Evolutionary conservation across 2,797 vertebrate species (phyloP).

Genomic region (Glyptemys insculpta): DNA sequence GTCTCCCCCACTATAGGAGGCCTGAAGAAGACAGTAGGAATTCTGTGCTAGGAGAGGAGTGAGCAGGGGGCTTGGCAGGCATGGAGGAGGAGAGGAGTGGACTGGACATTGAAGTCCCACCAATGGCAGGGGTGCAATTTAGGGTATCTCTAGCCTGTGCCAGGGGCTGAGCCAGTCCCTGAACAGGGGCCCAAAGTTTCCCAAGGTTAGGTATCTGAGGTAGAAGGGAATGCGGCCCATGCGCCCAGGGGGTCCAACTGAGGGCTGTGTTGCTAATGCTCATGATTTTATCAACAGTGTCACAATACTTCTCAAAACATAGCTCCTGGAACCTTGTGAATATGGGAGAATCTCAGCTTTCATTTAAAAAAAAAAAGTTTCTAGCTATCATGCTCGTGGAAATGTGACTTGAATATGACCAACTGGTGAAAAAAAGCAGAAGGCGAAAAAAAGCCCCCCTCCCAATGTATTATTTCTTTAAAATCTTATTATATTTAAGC

Average conservation of each 20-base stretch:
- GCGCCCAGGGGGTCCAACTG: not conserved
- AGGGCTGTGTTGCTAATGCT: not conserved
- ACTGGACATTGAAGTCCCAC: not conserved
- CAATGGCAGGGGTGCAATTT: not conserved
- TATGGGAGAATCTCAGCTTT: not conserved
- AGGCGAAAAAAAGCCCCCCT: not conserved
- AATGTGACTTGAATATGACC: conserved; percentile 2
- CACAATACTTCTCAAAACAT: not conserved
- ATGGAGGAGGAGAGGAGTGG: not conserved
- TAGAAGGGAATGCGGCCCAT: conserved; percentile 8
- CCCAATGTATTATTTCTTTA: not conserved
- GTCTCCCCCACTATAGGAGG: not conserved
- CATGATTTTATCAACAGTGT: not conserved
- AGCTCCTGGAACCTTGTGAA: not conserved
- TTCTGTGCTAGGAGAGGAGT: not conserved
- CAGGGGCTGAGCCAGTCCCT: not conserved
- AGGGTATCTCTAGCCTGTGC: not conserved
- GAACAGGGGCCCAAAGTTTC: not conserved
- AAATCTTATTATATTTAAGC: not conserved
- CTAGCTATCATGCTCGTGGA: conserved; percentile 3
- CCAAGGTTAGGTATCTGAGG: not conserved
- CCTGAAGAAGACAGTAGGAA: not conserved
- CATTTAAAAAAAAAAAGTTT: conserved; percentile 20
- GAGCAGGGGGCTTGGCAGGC: not conserved
- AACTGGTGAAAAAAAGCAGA: conserved; percentile 12